A percentile compares a stretch with the other conserved stretches of the same genome.
Conservation (phyloP, 2,888 invertebrate genomes). For the Drosophila infuscata region DNA sequence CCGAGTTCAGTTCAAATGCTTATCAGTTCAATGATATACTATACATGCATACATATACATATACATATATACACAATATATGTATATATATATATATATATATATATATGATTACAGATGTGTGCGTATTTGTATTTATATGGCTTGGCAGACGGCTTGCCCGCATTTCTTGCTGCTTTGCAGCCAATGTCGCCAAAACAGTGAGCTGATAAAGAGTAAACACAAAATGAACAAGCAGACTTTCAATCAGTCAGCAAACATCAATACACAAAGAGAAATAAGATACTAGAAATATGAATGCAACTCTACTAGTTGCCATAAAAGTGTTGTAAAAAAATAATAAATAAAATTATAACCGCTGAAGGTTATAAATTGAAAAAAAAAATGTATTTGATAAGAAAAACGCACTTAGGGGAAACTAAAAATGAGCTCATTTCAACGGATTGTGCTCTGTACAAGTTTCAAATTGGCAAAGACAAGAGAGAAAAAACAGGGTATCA, state of each 20-base stretch:
- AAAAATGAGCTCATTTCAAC: constrained; percentile 8
- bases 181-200: constrained; percentile 51
- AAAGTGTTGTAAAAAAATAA: constrained; percentile 4
- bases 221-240: constrained; percentile 17
- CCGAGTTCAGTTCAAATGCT: constrained; percentile 63
- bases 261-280: constrained; percentile 13
- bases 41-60: neutral
- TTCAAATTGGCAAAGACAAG: neutral
- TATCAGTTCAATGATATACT: constrained; percentile 71
- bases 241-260: constrained; percentile 22
- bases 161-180: constrained; percentile 47
- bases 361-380: constrained; percentile 23
- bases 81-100: neutral
- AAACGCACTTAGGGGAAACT: constrained; percentile 18
- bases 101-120: neutral
- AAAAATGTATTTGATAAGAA: constrained; percentile 29
- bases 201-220: constrained; percentile 51
- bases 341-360: constrained; percentile 7
- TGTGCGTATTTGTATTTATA: constrained; percentile 29
- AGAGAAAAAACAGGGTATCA: neutral
- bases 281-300: neutral
- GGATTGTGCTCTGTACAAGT: neutral
- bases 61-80: neutral
- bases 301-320: constrained; percentile 30
- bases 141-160: constrained; percentile 44